Percentiles rank a stretch among this genome's conserved stretches.
These are phyloP conservation scores for Hartigia nigra DNA, from an alignment of 2,888 invertebrate species.

Conservation along the genomic window DNA sequence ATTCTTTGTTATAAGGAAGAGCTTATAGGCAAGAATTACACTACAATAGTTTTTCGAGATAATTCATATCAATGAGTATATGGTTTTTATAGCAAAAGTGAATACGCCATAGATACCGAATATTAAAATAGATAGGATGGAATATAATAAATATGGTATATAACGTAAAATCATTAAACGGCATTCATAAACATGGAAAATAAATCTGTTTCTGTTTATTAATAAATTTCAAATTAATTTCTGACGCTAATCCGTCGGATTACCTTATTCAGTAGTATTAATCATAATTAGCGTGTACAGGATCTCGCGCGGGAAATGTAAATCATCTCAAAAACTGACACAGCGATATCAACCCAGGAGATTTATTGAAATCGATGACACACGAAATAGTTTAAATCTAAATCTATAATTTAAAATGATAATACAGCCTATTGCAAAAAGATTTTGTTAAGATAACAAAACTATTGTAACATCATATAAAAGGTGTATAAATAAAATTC, in stretches of 20 bases:
- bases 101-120: neutral
- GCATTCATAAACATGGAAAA: neutral
- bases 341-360: neutral
- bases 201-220: neutral
- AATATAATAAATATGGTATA: no score
- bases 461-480: neutral
- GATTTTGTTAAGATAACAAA: neutral
- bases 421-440: neutral
- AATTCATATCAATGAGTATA: neutral
- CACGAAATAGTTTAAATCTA: neutral
- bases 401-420: neutral
- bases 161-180: neutral
- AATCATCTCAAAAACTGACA: conserved; percentile 3
- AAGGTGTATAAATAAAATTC: neutral
- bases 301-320: neutral
- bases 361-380: neutral
- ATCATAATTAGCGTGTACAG: neutral
- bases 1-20: no score
- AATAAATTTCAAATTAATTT: neutral
- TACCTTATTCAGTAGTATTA: neutral
- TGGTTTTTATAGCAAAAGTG: neutral
- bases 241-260: conserved; percentile 3
- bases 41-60: no score
- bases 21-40: no score
- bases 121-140: neutral